Base-by-base conservation (phyloP, 2,797 vertebrate species). In the Acanthornis magna region DNA sequence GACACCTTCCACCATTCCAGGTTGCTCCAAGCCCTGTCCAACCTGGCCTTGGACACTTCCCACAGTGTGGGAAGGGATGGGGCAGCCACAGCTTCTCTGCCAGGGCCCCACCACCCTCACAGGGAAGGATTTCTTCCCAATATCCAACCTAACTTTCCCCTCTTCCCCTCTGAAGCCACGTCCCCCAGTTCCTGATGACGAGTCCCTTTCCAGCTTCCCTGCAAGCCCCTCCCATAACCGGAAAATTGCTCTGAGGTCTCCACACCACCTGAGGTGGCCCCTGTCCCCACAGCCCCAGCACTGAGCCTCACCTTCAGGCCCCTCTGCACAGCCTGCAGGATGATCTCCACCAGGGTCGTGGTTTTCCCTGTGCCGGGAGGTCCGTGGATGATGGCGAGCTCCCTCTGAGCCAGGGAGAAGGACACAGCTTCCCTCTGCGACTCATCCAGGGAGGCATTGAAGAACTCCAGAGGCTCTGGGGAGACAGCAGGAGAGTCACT, bases 331-430 rank as follows among this genome's bases (percentile, higher is more conserved):
- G 98, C 98, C 88, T 99, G 99, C 51, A 99, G 97, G 89, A 99
- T 98, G 72, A 99, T 97, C 96, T 99, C 99, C 20, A 99, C 98
- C 75, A 99, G 97, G 0, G 99, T 99, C 3, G 99, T 99, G 48
- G 99, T 99, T 95, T 99, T 99, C 38, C 99, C 99, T 0, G 99
- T 99, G 73, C 99, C 99, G 0, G 99, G 99, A 5, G 99, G 99
- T 11, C 99, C 99, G 0, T 99, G 99, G 97, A 99, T 95, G 86
- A 99, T 98, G 85, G 99, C 99, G 1, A 99, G 95, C 53, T 99
- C 99, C 95, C 98, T 98, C 97, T 99, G 99, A 13, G 98, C 97
- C 94, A 99, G 96, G 1, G 99, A 98, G 84, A 99, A 99, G 9
- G 95, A 96, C 51, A 99, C 98, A 0, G 99, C 99, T 63, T 99